phyloP scores from a whole-genome alignment of 2,888 invertebrate genomes.

The Eudemis profundana region DNA sequence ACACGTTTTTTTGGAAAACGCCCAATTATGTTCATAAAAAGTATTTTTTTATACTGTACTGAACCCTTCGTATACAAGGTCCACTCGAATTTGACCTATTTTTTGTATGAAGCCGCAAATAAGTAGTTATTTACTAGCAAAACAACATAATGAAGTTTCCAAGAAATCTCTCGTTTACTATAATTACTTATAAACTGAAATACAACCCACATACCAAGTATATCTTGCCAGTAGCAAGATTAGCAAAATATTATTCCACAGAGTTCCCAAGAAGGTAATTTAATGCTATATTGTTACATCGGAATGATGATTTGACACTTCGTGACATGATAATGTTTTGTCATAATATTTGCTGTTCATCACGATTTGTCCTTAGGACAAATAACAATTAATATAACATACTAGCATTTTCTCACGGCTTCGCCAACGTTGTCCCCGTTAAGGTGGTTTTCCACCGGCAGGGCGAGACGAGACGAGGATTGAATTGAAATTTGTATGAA shows the following conservation, averaged over 20 bases:
- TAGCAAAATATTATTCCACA: background rate
- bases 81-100: too few relatives aligned
- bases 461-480: too few relatives aligned
- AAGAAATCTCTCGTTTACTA: background rate
- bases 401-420: too few relatives aligned
- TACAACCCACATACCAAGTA: background rate
- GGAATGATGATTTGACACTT: conserved; percentile 1
- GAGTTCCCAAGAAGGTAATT: conserved; percentile 17
- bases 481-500: too few relatives aligned
- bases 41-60: too few relatives aligned
- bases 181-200: background rate
- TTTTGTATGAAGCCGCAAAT: too few relatives aligned
- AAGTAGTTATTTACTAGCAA: background rate
- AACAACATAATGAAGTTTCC: background rate
- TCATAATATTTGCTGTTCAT: background rate
- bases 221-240: background rate
- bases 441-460: too few relatives aligned
- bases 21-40: too few relatives aligned
- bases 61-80: too few relatives aligned
- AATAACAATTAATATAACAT: too few relatives aligned
- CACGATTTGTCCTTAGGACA: background rate
- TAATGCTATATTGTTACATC: conserved; percentile 21
- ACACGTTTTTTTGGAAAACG: too few relatives aligned
- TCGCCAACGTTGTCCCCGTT: too few relatives aligned
- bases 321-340: conserved; percentile 18